Evolutionary conservation across 2,888 invertebrate species (phyloP).

Genomic region (Myathropa florea): DNA sequence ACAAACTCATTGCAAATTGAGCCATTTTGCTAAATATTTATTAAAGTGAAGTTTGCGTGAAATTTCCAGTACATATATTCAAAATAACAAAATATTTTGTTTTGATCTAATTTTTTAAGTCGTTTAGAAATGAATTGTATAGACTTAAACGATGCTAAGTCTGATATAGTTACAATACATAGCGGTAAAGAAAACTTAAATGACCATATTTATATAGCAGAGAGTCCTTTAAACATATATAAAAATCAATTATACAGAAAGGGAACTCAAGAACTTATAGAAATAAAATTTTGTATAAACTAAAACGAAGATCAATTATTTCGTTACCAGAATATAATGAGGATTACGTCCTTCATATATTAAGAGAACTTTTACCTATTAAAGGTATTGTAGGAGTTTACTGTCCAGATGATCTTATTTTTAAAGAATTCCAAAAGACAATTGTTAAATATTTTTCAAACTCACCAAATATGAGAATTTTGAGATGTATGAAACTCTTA

Average conservation of each 20-base stretch:
- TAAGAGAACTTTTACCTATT: background rate
- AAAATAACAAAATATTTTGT: background rate
- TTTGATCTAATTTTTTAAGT: background rate
- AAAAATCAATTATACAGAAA: conserved; percentile 34
- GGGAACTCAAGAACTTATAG: background rate
- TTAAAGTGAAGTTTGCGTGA: too few relatives aligned
- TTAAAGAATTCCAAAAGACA: conserved; percentile 7
- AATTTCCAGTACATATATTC: too few relatives aligned
- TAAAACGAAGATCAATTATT: background rate
- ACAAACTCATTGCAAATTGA: background rate
- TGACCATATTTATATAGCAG: conserved; percentile 49
- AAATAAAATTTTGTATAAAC: conserved; percentile 17
- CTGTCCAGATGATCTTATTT: background rate
- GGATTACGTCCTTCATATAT: background rate
- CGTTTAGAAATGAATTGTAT: background rate
- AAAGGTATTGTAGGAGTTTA: conserved; percentile 21
- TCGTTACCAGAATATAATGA: background rate
- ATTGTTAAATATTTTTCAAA: conserved; percentile 13
- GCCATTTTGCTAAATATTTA: background rate
- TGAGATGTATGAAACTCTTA: background rate
- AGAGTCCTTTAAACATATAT: conserved; percentile 49
- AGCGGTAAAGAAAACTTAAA: conserved; percentile 29
- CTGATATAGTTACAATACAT: conserved; percentile 26
- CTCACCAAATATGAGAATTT: conserved; percentile 3
- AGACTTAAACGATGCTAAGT: background rate